Percentiles rank a stretch among this genome's conserved stretches.
Evolutionary conservation across 35 echinoderm and acorn worm species (phyloP).

Genomic region (Acanthaster planci): DNA sequence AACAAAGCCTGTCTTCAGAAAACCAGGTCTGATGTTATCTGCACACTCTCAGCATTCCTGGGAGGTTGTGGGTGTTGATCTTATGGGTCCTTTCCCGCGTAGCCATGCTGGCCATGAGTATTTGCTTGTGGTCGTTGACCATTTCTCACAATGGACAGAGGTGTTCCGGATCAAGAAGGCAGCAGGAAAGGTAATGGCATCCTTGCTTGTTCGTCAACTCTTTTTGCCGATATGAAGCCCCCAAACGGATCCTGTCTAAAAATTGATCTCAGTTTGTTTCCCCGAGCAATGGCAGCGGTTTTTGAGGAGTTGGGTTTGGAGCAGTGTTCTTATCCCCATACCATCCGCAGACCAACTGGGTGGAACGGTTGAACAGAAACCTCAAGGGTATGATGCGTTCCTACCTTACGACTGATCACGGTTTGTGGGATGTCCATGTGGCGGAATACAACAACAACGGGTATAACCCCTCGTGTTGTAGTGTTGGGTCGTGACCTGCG

Average conservation of each 20-base stretch:
- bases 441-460: constrained; percentile 43
- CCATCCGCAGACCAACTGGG: constrained; percentile 63
- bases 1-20: constrained; percentile 51
- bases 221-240: constrained; percentile 62
- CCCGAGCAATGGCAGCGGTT: constrained; percentile 40
- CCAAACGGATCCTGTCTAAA: constrained; percentile 46
- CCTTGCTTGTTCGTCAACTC: constrained; percentile 11
- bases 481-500: constrained; percentile 36
- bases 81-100: constrained; percentile 41
- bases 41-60: constrained; percentile 33
- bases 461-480: constrained; percentile 29
- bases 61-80: constrained; percentile 42
- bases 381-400: constrained; percentile 54
- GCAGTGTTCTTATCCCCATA: constrained; percentile 54
- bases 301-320: constrained; percentile 48
- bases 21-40: constrained; percentile 43
- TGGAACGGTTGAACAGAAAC: constrained; percentile 51
- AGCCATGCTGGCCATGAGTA: constrained; percentile 37
- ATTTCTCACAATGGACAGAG: not conserved
- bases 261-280: constrained; percentile 57
- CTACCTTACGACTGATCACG: constrained; percentile 41
- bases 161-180: constrained; percentile 30
- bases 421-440: constrained; percentile 57
- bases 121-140: constrained; percentile 23
- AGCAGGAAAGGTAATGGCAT: constrained; percentile 16